phyloP scores from a whole-genome alignment of 2,888 invertebrate species.

The Sisyra nigra region DNA sequence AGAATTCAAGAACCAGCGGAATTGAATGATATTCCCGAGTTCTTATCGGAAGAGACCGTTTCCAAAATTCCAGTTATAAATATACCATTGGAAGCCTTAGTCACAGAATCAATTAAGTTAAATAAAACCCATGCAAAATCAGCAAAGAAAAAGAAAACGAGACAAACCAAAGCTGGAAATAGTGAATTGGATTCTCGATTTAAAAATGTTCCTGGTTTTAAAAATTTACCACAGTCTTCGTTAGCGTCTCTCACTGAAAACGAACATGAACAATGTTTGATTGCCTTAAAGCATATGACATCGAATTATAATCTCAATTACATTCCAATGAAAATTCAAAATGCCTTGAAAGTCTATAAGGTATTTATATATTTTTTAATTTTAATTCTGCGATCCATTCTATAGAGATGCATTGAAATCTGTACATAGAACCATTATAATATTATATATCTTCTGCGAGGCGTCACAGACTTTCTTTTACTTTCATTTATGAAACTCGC shows the following conservation, averaged over 20 bases:
- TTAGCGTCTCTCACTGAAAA: not conserved
- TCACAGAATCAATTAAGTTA: no score
- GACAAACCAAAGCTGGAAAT: not conserved
- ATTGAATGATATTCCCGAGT: not conserved
- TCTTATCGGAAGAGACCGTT: not conserved
- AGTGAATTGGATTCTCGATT: not conserved
- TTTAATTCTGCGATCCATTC: no score
- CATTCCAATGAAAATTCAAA: no score
- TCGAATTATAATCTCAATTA: no score
- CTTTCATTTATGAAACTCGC: no score
- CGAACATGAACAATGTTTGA: not conserved
- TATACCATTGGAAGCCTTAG: not conserved
- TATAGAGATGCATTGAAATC: no score
- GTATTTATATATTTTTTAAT: not conserved
- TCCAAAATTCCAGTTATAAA: not conserved
- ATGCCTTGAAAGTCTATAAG: not conserved
- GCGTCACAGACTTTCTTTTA: no score
- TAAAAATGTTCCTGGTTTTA: not conserved
- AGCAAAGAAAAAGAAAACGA: not conserved
- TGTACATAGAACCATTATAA: no score
- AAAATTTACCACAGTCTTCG: not conserved
- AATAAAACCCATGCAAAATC: not conserved
- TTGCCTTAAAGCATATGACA: no score
- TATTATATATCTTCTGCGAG: no score
- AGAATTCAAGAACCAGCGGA: not conserved